These are phyloP conservation scores for Microchrysa polita DNA, from an alignment of 2,888 invertebrate genomes.

Conservation along the genomic window DNA sequence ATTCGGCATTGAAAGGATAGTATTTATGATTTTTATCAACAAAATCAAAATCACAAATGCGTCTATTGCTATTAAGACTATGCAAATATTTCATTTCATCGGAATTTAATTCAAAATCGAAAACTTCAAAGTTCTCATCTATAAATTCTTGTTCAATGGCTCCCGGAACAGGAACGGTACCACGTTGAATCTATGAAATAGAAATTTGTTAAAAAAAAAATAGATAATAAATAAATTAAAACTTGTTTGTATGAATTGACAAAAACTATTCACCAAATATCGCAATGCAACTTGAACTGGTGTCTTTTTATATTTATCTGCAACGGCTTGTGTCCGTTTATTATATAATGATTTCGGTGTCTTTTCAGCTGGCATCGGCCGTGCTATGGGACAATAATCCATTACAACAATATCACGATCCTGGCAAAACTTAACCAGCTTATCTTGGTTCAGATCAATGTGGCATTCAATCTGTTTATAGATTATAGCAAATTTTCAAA, in stretches of 20 bases:
- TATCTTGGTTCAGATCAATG: conserved; percentile 76
- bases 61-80: conserved; percentile 64
- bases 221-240: background rate
- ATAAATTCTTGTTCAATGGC: conserved; percentile 67
- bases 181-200: conserved; percentile 66
- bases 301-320: conserved; percentile 71
- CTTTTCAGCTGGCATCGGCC: conserved; percentile 65
- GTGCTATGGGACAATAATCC: conserved; percentile 80
- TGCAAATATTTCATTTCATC: conserved; percentile 67
- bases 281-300: conserved; percentile 72
- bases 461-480: conserved; percentile 63
- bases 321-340: conserved; percentile 67
- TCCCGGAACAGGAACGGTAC: conserved; percentile 69
- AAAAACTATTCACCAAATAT: conserved; percentile 68
- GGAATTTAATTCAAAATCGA: conserved; percentile 67
- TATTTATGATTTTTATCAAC: conserved; percentile 58
- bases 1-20: conserved; percentile 60
- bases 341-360: conserved; percentile 67
- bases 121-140: conserved; percentile 68
- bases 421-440: conserved; percentile 74
- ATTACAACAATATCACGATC: conserved; percentile 71
- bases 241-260: background rate
- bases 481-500: background rate
- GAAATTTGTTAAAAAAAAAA: too few relatives aligned
- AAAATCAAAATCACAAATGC: conserved; percentile 54